Evolutionary conservation across 2,888 invertebrate genomes (phyloP).

Genomic region (Agrochola lychnidis): DNA sequence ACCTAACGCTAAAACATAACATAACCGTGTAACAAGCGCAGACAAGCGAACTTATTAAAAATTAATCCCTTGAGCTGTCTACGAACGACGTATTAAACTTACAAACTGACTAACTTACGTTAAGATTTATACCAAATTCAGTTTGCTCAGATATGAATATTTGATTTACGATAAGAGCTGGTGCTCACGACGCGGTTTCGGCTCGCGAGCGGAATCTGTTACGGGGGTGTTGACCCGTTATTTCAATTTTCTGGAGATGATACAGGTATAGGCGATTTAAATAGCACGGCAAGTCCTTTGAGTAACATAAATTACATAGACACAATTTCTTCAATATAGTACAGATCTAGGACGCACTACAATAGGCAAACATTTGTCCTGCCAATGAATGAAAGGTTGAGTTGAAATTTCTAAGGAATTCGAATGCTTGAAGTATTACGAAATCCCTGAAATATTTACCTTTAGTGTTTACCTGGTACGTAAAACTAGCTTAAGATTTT

Average conservation of each 20-base stretch:
- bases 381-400: background rate
- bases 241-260: constrained; percentile 17
- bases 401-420: background rate
- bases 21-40: constrained; percentile 40
- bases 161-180: constrained; percentile 69
- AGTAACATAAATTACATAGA: background rate
- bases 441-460: background rate
- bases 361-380: background rate
- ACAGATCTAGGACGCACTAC: background rate
- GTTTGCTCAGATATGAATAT: constrained; percentile 72
- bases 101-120: constrained; percentile 64
- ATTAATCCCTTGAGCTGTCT: constrained; percentile 69
- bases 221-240: background rate
- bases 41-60: constrained; percentile 69
- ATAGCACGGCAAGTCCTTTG: background rate
- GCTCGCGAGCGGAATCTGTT: constrained; percentile 3
- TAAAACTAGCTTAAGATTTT: background rate
- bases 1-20: constrained; percentile 39
- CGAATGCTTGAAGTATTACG: background rate
- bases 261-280: background rate
- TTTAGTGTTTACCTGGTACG: background rate
- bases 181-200: constrained; percentile 55
- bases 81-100: constrained; percentile 68
- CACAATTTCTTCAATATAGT: background rate
- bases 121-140: constrained; percentile 70